Evolutionary conservation across 1,140 invertebrate species (phyloP).

Genomic region (Drosophila varians): DNA sequence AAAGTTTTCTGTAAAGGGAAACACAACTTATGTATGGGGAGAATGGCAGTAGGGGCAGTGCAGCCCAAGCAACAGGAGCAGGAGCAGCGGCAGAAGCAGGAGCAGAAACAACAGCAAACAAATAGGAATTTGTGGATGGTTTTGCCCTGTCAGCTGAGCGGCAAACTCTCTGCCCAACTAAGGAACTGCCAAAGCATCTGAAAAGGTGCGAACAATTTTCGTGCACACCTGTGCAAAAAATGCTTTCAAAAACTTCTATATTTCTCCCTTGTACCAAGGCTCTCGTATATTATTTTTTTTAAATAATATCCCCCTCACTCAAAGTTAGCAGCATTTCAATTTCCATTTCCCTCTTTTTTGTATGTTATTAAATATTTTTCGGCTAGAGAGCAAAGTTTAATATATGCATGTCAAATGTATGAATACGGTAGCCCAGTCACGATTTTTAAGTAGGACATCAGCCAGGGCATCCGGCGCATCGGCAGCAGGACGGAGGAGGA

Average conservation of each 20-base stretch:
- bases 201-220: slow-evolving; percentile 68
- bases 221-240: slow-evolving; percentile 73
- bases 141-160: slow-evolving; percentile 61
- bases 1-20: slow-evolving; percentile 64
- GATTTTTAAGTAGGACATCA: slow-evolving; percentile 66
- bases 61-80: too few species aligned
- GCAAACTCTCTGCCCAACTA: slow-evolving; percentile 46
- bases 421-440: slow-evolving; percentile 64
- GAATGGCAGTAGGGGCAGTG: too few species aligned
- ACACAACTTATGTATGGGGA: slow-evolving; percentile 49
- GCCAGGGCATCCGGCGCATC: slow-evolving; percentile 12
- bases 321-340: slow-evolving; percentile 69
- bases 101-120: slow-evolving; percentile 46
- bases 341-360: slow-evolving; percentile 36
- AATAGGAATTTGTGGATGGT: slow-evolving; percentile 72
- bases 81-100: slow-evolving; percentile 22
- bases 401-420: slow-evolving; percentile 68
- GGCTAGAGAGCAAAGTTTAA: slow-evolving; percentile 54
- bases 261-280: slow-evolving; percentile 26
- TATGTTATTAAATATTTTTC: slow-evolving; percentile 55
- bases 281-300: slow-evolving; percentile 17
- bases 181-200: slow-evolving; percentile 45
- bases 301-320: slow-evolving; percentile 56
- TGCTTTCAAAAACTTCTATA: slow-evolving; percentile 74
- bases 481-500: not conserved